A percentile compares a stretch with the other conserved stretches of the same genome.
These are phyloP conservation scores for Hirtodrosophila cameraria DNA, from an alignment of 2,888 invertebrate species.

Conservation along the genomic window DNA sequence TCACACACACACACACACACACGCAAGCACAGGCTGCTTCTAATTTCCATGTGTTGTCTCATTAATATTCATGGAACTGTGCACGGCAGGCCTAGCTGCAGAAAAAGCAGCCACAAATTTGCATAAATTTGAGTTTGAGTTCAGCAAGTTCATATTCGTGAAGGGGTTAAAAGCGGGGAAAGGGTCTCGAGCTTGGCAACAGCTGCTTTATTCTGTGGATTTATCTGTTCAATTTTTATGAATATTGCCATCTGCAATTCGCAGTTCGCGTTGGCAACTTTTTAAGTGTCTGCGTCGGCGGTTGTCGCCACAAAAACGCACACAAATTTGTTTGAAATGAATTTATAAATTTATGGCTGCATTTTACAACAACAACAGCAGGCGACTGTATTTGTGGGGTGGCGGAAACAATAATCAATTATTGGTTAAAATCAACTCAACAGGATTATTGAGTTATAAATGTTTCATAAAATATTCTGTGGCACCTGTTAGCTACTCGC, in stretches of 20 bases:
- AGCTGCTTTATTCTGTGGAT: constrained; percentile 28
- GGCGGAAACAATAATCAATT: constrained; percentile 74
- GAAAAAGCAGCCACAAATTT: constrained; percentile 60
- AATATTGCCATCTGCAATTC: constrained; percentile 20
- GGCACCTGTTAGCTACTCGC: constrained; percentile 58
- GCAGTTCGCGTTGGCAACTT: constrained; percentile 27
- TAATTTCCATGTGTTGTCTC: constrained; percentile 74
- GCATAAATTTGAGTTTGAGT: constrained; percentile 59
- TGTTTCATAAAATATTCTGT: constrained; percentile 74
- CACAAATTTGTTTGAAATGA: constrained; percentile 52
- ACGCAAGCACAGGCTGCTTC: constrained; percentile 13
- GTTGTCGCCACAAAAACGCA: constrained; percentile 41
- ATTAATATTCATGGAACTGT: constrained; percentile 72
- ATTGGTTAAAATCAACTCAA: constrained; percentile 77
- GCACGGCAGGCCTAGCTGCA: constrained; percentile 40
- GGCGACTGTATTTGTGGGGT: background rate
- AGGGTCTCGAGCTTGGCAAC: constrained; percentile 4
- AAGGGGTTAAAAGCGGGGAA: background rate
- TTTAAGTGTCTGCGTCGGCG: constrained; percentile 26
- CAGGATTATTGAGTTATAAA: constrained; percentile 76
- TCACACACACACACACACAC: constrained; percentile 5
- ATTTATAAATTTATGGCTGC: constrained; percentile 57
- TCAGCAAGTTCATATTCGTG: constrained; percentile 16
- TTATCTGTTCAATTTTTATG: constrained; percentile 33
- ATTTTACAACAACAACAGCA: constrained; percentile 38